Conservation (phyloP, 2,113 vertebrate species). For the Dendrocopos noguchii region DNA sequence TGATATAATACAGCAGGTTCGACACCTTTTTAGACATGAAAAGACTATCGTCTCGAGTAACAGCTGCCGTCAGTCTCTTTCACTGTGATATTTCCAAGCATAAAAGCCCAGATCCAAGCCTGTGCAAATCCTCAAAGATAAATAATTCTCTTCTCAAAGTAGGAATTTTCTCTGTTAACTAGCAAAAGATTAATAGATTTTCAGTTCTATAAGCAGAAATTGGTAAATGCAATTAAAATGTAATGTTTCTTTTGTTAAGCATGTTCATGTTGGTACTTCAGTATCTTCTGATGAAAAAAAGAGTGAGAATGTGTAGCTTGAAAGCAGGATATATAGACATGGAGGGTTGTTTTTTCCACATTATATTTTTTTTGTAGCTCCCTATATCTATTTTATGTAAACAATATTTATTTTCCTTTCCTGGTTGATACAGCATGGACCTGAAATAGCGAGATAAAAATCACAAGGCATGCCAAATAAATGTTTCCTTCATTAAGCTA, state of each 20-base stretch:
- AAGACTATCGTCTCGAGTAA: constrained; percentile 68
- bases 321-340: fast-evolving
- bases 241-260: background rate
- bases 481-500: background rate
- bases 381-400: background rate
- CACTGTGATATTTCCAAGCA: background rate
- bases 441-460: background rate
- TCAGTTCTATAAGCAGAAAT: background rate
- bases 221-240: background rate
- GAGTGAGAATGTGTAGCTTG: background rate
- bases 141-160: background rate
- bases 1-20: constrained; percentile 65
- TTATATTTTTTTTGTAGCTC: background rate
- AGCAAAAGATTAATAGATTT: background rate
- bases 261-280: fast-evolving
- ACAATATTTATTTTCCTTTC: background rate
- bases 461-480: background rate
- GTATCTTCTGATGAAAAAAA: background rate
- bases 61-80: constrained; percentile 40
- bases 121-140: background rate
- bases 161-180: background rate
- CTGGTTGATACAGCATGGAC: background rate
- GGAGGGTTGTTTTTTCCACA: background rate
- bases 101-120: background rate
- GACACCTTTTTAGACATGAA: constrained; percentile 89